Evolutionary conservation across 2,113 vertebrate species (phyloP), one percentile per base, ranked within the genome.

Genomic region (Neodontobutis hainanensis): DNA sequence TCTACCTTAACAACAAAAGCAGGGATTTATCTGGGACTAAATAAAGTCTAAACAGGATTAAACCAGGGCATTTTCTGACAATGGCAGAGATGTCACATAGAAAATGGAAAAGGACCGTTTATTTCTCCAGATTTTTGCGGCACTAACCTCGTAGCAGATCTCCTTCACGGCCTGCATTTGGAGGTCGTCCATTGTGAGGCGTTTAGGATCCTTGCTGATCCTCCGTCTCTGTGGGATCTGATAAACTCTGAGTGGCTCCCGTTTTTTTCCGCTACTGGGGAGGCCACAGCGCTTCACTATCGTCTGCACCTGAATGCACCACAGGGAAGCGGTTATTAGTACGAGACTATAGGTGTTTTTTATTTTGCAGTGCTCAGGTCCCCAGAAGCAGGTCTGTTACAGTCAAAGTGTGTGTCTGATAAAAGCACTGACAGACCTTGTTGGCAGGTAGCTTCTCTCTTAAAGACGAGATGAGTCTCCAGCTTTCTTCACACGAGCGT

Each of bases 121-220:
- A 27, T 27, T 27, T 27, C 19, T 27, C 19, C 19, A 27, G 19
- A 27, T 27, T 3, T 27, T 27, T 15, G 32, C 5, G 2, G 32
- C 32, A 14, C 52, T 55, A 1, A 91, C 90, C 89, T 96, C 94
- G 3, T 95, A 95, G 86, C 95, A 96, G 82, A 96, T 95, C 90
- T 96, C 95, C 57, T 96, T 95, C 4, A 96, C 94, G 0, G 95
- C 95, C 77, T 96, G 95, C 93, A 95, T 92, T 74, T 94, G 93
- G 40, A 92, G 95, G 86, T 90, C 95, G 61, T 43, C 92, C 84
- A 94, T 88, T 35, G 70, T 95, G 34, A 94, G 90, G 67, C 93
- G 92, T 49, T 92, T 89, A 0, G 94, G 94, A 78, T 94, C 94
- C 66, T 94, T 94, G 76, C 91, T 92, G 80, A 94, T 92, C 2